Percentiles rank a stretch among this genome's conserved stretches.
Evolutionary conservation across 2,797 vertebrate genomes (phyloP).

Genomic region (Macroramphosus scolopax): DNA sequence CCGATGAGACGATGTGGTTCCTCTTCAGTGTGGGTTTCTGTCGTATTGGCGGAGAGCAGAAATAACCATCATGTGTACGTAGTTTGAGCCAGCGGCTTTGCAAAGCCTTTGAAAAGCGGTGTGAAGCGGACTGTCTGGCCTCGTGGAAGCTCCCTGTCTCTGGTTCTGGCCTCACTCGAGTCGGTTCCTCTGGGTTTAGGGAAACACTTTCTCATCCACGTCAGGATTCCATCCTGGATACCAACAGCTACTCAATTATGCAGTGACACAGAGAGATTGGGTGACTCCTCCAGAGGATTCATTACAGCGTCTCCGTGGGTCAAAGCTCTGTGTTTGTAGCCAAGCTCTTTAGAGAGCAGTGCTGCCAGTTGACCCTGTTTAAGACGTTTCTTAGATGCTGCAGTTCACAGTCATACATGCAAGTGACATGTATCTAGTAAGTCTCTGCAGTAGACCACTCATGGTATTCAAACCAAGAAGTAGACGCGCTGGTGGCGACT

Average conservation of each 20-base stretch:
- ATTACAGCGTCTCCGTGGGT: conserved; percentile 47
- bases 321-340: conserved; percentile 39
- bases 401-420: too few species aligned
- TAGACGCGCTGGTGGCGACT: too few species aligned
- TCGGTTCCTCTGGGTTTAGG: conserved; percentile 46
- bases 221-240: conserved; percentile 66
- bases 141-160: conserved; percentile 32
- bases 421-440: too few species aligned
- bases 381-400: conserved; percentile 6
- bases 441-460: too few species aligned
- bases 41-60: conserved; percentile 27
- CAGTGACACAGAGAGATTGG: conserved; percentile 64
- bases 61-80: too few species aligned
- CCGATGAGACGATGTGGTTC: conserved; percentile 21
- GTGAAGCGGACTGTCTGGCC: conserved; percentile 16
- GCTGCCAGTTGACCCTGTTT: conserved; percentile 30
- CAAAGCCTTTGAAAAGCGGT: not conserved
- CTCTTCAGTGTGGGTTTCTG: conserved; percentile 23
- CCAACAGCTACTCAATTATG: conserved; percentile 76
- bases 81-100: too few species aligned
- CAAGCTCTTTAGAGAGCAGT: conserved; percentile 30
- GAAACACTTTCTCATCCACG: conserved; percentile 71
- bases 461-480: too few species aligned
- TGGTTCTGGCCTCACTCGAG: conserved; percentile 30
- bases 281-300: conserved; percentile 55